Evolutionary conservation across 2,113 vertebrate species (phyloP).

Genomic region (Alexandromys fortis): DNA sequence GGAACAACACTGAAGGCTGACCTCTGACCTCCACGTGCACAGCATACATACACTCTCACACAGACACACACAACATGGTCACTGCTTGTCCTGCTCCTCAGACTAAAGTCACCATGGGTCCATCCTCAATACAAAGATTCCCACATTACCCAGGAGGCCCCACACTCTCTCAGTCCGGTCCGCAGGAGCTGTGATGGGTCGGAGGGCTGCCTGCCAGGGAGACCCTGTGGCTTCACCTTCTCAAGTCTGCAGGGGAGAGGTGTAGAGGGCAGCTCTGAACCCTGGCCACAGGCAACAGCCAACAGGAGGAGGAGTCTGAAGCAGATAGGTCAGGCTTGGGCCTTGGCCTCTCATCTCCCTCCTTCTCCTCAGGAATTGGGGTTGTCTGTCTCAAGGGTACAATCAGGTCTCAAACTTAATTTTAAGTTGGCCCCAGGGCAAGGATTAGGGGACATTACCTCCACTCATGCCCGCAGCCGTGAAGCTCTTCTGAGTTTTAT

Average conservation of each 20-base stretch:
- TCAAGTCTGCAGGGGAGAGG: neutral
- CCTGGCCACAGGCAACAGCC: neutral
- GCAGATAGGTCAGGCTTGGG: too few species aligned
- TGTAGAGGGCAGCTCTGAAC: neutral
- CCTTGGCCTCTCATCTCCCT: neutral
- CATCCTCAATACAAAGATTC: neutral
- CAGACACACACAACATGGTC: neutral
- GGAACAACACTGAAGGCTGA: too few species aligned
- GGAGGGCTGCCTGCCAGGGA: neutral
- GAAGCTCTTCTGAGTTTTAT: neutral
- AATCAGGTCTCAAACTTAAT: neutral
- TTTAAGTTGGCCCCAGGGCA: neutral
- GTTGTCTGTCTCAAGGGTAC: neutral
- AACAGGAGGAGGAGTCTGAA: neutral
- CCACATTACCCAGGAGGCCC: neutral
- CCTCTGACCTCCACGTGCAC: neutral
- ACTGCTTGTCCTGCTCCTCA: neutral
- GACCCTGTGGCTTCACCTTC: too few species aligned
- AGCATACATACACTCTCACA: neutral
- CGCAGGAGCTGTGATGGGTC: neutral
- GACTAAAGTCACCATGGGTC: neutral
- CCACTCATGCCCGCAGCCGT: neutral
- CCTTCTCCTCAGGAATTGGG: neutral
- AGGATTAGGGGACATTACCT: too few species aligned
- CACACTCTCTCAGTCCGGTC: too few species aligned